Evolutionary conservation across 1,140 invertebrate genomes (phyloP).

Genomic region (Caenorhabditis latens): DNA sequence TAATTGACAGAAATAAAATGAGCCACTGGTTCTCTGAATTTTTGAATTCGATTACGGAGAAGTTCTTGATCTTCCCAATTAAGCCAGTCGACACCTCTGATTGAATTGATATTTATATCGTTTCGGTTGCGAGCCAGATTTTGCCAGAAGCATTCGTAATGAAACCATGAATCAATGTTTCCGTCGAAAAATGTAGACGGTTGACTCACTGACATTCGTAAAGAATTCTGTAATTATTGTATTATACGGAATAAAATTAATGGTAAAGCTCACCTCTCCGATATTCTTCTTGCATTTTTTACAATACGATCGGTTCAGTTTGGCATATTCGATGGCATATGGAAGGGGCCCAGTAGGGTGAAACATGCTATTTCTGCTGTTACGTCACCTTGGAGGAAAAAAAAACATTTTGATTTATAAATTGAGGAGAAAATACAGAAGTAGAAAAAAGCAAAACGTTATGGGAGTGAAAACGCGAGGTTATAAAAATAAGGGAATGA

Average conservation of each 20-base stretch:
- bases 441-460: too few relatives aligned
- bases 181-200: constrained; percentile 3
- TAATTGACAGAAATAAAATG: neutral
- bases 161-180: constrained; percentile 35
- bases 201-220: constrained; percentile 4
- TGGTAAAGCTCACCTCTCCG: neutral
- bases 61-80: constrained; percentile 31
- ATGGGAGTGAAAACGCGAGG: too few relatives aligned
- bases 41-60: neutral
- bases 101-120: constrained; percentile 7
- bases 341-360: neutral
- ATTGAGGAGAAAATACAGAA: too few relatives aligned
- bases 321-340: constrained; percentile 13
- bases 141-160: constrained; percentile 15
- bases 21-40: neutral
- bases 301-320: neutral
- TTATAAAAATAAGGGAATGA: too few relatives aligned
- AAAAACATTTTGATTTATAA: too few relatives aligned
- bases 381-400: too few relatives aligned
- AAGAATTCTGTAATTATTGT: neutral
- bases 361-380: neutral
- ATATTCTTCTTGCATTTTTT: constrained; percentile 41
- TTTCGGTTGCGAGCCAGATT: neutral
- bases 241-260: neutral
- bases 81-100: constrained; percentile 28